Evolutionary conservation across 2,797 vertebrate genomes (phyloP), one percentile per base, ranked within the genome.

Genomic region (Amphiprion clarkii): DNA sequence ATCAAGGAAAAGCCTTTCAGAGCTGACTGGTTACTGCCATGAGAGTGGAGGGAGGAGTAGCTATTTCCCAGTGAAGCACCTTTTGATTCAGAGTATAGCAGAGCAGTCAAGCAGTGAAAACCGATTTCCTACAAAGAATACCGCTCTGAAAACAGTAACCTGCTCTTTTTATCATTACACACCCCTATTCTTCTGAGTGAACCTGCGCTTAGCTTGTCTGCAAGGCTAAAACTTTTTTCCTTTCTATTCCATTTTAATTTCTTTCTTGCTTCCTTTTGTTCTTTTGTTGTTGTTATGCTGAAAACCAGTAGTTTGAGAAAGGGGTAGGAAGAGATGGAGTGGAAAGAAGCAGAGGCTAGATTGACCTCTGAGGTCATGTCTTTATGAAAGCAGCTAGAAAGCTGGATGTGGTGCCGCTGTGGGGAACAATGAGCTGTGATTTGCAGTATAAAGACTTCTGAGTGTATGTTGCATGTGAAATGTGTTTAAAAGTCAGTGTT

Each of bases 101-200:
- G 85, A 87, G 86, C 85, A 89, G 88, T 72, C 83, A 86, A 86
- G 84, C 87, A 82, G 67, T 56, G 67, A 82, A 86, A 89, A 84
- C 16, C 61, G 48, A 90, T 91, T 91, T 89, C 76, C 80, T 75
- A 67, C 76, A 63, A 77, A 88, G 76, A 83, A 76, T 52, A 71
- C 78, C 17, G 29, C 74, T 67, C 67, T 78, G 78, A 87, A 87
- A 75, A 88, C 79, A 85, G 81, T 81, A 82, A 74, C 72, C 66
- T 74, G 54, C 56, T 79, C 55, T 71, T 84, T 87, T 81, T 74
- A 54, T 81, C 68, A 67, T 68, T 44, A 59, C 49, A 13, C 39
- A 72, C 66, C 52, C 16, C 55, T 60, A 17, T 76, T 73, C 66
- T 27, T 44, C 23, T 55, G 27, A 56, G 61, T 64, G 59, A 81